Conservation (phyloP, 2,888 invertebrate species). For the Zhengitettix transpicula region DNA sequence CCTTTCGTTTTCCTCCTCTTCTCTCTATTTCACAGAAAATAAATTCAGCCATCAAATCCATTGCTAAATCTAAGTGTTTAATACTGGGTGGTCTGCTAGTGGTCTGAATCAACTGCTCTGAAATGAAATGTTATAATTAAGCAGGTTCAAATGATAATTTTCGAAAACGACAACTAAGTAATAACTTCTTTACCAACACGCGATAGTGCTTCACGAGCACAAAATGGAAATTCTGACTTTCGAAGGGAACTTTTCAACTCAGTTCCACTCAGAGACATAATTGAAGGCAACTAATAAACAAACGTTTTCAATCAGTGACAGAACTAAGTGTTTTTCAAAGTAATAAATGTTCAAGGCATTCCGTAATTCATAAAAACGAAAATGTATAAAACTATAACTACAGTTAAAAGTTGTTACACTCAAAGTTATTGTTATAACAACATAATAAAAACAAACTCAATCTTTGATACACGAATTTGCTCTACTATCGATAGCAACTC, state of each 20-base stretch:
- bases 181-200: constrained; percentile 42
- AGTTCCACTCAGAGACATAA: neutral
- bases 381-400: no score
- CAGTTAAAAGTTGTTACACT: no score
- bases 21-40: constrained; percentile 63
- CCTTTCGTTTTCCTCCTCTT: constrained; percentile 32
- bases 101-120: constrained; percentile 42
- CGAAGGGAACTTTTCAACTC: constrained; percentile 53
- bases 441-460: no score
- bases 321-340: no score
- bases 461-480: no score
- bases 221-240: constrained; percentile 59
- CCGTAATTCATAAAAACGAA: no score
- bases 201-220: constrained; percentile 56
- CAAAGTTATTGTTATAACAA: no score
- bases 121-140: constrained; percentile 11
- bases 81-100: constrained; percentile 28
- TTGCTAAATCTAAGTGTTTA: constrained; percentile 52
- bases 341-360: no score
- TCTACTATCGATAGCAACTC: no score
- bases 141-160: neutral
- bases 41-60: constrained; percentile 70
- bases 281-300: neutral
- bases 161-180: neutral
- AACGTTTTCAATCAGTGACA: no score